Evolutionary conservation across 2,113 vertebrate species (phyloP).

Genomic region (Cebidichthys violaceus): DNA sequence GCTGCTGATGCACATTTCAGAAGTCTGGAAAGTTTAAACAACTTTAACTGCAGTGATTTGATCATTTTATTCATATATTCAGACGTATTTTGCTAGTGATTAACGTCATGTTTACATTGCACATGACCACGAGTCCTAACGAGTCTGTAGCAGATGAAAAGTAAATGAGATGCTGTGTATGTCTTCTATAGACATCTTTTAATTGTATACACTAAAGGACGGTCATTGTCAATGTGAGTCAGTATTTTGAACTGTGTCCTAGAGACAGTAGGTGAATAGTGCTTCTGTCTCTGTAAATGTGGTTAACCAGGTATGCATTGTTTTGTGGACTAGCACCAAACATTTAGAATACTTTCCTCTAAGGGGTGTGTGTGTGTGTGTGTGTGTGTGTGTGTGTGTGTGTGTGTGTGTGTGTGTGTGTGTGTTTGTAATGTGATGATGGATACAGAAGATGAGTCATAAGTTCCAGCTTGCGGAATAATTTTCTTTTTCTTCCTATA

Average conservation of each 20-base stretch:
- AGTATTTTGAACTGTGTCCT: background rate
- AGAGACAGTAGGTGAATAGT: background rate
- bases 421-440: background rate
- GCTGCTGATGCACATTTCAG: slow-evolving; percentile 43
- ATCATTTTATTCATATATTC: slow-evolving; percentile 1
- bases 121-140: background rate
- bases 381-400: no score
- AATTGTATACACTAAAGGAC: background rate
- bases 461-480: background rate
- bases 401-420: no score
- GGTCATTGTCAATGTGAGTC: background rate
- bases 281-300: background rate
- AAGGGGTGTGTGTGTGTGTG: no score
- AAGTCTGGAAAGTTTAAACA: slow-evolving; percentile 17
- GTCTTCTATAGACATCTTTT: background rate
- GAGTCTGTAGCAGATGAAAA: background rate
- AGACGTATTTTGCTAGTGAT: background rate
- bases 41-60: background rate
- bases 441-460: background rate
- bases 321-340: background rate
- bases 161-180: background rate
- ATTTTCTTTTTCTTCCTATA: no score
- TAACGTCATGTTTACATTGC: background rate
- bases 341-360: background rate
- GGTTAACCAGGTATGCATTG: background rate